Base-by-base conservation (phyloP, 64 coral and sea anemone genomes). In the Dendrophyllia cribrosa region DNA sequence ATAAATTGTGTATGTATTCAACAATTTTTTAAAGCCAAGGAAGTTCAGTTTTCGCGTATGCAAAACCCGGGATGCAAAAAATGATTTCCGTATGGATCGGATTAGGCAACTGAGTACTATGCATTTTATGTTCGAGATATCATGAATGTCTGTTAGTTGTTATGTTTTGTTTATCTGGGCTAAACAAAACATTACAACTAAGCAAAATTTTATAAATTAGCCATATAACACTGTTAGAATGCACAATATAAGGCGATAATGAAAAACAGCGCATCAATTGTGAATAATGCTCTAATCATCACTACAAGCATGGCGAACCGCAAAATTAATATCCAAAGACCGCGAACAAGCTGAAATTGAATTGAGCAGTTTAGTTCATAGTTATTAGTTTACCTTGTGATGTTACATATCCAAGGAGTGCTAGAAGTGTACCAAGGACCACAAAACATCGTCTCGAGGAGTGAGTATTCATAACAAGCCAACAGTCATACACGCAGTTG, bases 301-400 rank as follows among this genome's bases (percentile, higher is more conserved):
- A 51, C 13, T 11, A 61, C 7, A 43, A 44, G 55, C 25, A 58
- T 43, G 56, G 2, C 58, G 77, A 61, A 61, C 13, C 6, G 5
- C 45, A 50, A 75, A 75, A 49, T 75, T 45, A 25, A 3, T 5
- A 64, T 14, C 61, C 5, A 19, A 64, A 64, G 17, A 19, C 19
- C 12, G 4, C 61, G 61, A 64, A 64, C 61, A 64, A 19, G 1
- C 19, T 19, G 20, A 78, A 44, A 6, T 76, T 44, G 43, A 24
- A 8, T 77, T 88, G 1, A 64, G 61, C 61, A 64, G 19, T 64
- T 64, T 15, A 64, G 61, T 7, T 49, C 72, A 20, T 15, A 50
- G 44, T 8, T 49, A 75, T 51, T 20, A 51, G 77, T 79, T 79
- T 60, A 79, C 77, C 77, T 79, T 79, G 77, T 59, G 77, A 60